Percentiles rank a stretch among this genome's conserved stretches.
Evolutionary conservation across 2,888 invertebrate species (phyloP).

Genomic region (Heliothis peltigera): DNA sequence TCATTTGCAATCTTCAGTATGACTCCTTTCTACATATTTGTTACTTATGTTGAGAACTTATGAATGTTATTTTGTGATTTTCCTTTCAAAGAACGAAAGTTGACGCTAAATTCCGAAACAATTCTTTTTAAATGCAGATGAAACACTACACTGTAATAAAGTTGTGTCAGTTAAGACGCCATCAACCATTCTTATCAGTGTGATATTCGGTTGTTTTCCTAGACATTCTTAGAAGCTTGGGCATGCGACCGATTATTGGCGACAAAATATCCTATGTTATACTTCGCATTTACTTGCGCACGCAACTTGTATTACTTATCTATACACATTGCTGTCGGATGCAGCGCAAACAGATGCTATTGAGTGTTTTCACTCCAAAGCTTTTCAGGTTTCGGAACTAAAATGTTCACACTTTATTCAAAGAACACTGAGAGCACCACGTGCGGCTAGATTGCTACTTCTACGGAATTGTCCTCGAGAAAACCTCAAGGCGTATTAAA

Average conservation of each 20-base stretch:
- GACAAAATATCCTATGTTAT: neutral
- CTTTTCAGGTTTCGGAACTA: slow-evolving; percentile 8
- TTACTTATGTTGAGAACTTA: slow-evolving; percentile 8
- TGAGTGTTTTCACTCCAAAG: slow-evolving; percentile 16
- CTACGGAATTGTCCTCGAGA: slow-evolving; percentile 32
- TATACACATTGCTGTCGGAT: slow-evolving; percentile 1
- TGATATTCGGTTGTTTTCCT: slow-evolving; percentile 2
- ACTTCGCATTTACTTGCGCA: neutral
- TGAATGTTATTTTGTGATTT: slow-evolving; percentile 25
- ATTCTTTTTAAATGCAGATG: slow-evolving; percentile 10
- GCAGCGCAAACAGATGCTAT: slow-evolving; percentile 12
- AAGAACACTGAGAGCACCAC: slow-evolving; percentile 36
- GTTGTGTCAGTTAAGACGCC: slow-evolving; percentile 6
- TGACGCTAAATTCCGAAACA: slow-evolving; percentile 28
- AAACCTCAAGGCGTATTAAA: slow-evolving; percentile 35
- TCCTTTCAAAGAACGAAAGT: slow-evolving; percentile 19
- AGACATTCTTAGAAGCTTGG: neutral
- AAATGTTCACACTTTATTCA: slow-evolving; percentile 32
- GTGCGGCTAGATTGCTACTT: slow-evolving; percentile 34
- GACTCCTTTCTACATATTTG: neutral
- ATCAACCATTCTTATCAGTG: slow-evolving; percentile 17
- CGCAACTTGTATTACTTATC: slow-evolving; percentile 1
- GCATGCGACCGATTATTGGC: neutral
- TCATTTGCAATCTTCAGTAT: slow-evolving; percentile 2
- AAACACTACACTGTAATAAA: slow-evolving; percentile 24